phyloP scores from a whole-genome alignment of 2,888 invertebrate species.

The Thysanoteuthis rhombus region DNA sequence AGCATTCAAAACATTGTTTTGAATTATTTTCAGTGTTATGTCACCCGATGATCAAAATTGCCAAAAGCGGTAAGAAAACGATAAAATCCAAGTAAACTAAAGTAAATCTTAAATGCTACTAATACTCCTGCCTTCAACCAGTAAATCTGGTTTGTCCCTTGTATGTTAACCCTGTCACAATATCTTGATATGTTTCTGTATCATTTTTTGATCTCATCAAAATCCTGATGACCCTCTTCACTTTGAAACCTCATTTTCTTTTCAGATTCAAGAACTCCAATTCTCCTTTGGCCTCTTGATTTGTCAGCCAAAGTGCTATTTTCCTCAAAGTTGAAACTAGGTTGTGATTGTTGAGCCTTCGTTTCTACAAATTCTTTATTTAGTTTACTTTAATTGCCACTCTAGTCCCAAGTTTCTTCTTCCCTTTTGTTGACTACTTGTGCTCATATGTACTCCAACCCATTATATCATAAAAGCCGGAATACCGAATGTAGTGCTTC shows the following conservation, averaged over 20 bases:
- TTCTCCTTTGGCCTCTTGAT: neutral
- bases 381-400: constrained; percentile 12
- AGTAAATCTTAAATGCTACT: too few relatives aligned
- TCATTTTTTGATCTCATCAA: neutral
- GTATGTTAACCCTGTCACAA: too few relatives aligned
- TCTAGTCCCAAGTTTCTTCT: neutral
- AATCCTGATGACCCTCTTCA: constrained; percentile 12
- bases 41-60: too few relatives aligned
- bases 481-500: neutral
- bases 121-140: too few relatives aligned
- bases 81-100: too few relatives aligned
- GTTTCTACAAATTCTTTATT: neutral
- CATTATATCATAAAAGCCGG: neutral
- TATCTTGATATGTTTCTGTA: neutral
- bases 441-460: neutral
- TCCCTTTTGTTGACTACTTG: neutral
- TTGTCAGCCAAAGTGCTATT: neutral
- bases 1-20: too few relatives aligned
- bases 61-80: too few relatives aligned
- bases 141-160: too few relatives aligned
- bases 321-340: neutral
- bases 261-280: neutral
- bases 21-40: too few relatives aligned
- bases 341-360: neutral
- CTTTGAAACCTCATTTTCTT: neutral